phyloP scores from a whole-genome alignment of 2,888 invertebrate genomes.

The Caenorhabditis sp. region DNA sequence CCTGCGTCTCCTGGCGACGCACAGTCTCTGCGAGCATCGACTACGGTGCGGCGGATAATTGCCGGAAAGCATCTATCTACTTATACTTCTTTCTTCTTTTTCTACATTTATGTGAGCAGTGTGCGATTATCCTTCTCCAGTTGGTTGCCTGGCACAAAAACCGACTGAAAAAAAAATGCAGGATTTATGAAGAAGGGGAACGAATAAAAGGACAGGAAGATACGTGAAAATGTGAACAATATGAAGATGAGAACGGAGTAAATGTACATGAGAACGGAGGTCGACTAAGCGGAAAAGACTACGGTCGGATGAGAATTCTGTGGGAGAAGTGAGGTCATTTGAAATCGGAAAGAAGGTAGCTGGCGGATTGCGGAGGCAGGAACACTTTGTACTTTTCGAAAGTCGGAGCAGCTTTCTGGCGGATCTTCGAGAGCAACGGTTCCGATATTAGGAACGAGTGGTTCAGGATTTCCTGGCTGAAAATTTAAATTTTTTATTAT shows the following conservation, averaged over 20 bases:
- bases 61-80: constrained; percentile 61
- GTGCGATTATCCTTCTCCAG: constrained; percentile 30
- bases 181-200: constrained; percentile 20
- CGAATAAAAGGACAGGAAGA: constrained; percentile 21
- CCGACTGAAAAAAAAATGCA: constrained; percentile 4
- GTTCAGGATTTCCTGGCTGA: constrained; percentile 61
- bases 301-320: background rate
- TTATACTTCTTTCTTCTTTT: constrained; percentile 54
- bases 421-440: constrained; percentile 52
- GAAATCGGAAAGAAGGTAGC: constrained; percentile 4
- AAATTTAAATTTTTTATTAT: constrained; percentile 9
- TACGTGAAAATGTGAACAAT: too few species aligned
- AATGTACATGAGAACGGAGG: constrained; percentile 3
- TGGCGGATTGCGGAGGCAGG: constrained; percentile 32
- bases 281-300: background rate
- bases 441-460: constrained; percentile 58
- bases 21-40: constrained; percentile 8
- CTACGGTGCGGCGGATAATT: constrained; percentile 58
- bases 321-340: constrained; percentile 24
- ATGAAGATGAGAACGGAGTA: too few species aligned
- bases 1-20: constrained; percentile 36
- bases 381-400: constrained; percentile 56
- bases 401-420: constrained; percentile 46
- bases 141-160: background rate
- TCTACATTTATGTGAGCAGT: constrained; percentile 37